phyloP scores from a whole-genome alignment of 2,888 invertebrate genomes.

The Epiblema foenella region DNA sequence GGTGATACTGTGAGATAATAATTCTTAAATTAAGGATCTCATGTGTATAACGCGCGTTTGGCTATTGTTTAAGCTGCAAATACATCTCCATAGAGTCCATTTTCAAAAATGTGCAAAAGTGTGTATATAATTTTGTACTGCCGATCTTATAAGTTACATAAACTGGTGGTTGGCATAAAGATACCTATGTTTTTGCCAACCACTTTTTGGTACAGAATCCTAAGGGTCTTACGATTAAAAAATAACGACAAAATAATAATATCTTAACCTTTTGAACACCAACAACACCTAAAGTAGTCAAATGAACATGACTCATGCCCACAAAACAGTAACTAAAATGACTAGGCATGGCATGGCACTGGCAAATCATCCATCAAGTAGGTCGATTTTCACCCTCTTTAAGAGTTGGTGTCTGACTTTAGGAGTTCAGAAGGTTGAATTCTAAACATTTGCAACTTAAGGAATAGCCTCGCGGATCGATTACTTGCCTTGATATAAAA shows the following conservation, averaged over 20 bases:
- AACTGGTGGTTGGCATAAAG: neutral
- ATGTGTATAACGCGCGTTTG: constrained; percentile 19
- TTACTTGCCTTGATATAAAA: constrained; percentile 58
- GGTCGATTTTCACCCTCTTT: neutral
- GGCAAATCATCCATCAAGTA: neutral
- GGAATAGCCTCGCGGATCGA: constrained; percentile 48
- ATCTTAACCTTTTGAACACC: neutral
- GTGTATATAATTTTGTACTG: neutral
- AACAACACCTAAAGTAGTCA: neutral
- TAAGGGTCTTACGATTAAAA: neutral
- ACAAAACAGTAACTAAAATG: too few relatives aligned
- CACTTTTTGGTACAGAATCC: constrained; percentile 1
- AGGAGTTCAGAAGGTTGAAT: neutral
- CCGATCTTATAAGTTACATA: neutral
- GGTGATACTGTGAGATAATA: constrained; percentile 33
- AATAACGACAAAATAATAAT: neutral
- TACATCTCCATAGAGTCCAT: neutral
- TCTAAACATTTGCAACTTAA: constrained; percentile 48
- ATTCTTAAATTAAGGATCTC: constrained; percentile 43
- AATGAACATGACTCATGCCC: too few relatives aligned
- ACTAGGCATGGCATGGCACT: neutral
- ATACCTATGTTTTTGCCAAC: neutral
- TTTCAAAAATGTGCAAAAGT: neutral
- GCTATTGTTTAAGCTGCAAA: constrained; percentile 22
- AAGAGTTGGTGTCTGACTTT: neutral